Conservation (phyloP, 2,113 vertebrate species). For the Archocentrus centrarchus region DNA sequence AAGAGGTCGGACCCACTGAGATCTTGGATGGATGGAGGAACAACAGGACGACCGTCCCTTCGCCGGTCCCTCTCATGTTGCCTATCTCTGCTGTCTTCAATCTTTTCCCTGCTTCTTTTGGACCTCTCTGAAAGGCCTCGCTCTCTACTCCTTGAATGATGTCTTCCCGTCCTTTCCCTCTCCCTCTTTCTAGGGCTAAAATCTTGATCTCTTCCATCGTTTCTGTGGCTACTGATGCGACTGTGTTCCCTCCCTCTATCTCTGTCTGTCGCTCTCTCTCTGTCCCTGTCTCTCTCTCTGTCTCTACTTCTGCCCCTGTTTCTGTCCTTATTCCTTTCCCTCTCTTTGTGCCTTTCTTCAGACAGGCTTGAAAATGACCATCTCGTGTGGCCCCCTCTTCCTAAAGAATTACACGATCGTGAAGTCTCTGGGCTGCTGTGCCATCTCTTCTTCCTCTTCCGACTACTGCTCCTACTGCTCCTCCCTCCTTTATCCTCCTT, state of each 20-base stretch:
- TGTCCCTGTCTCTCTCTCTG: slow-evolving; percentile 62
- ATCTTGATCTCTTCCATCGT: slow-evolving; percentile 50
- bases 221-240: slow-evolving; percentile 41
- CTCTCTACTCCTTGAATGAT: slow-evolving; percentile 73
- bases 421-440: slow-evolving; percentile 70
- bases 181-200: slow-evolving; percentile 68
- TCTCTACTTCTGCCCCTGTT: slow-evolving; percentile 44
- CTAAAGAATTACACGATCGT: slow-evolving; percentile 57
- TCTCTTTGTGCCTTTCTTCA: slow-evolving; percentile 68
- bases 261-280: background rate
- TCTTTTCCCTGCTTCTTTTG: slow-evolving; percentile 65
- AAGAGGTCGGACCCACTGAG: slow-evolving; percentile 92
- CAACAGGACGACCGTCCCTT: slow-evolving; percentile 84
- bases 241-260: slow-evolving; percentile 45
- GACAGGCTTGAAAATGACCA: slow-evolving; percentile 74
- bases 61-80: slow-evolving; percentile 73
- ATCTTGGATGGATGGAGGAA: slow-evolving; percentile 93
- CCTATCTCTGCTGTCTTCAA: slow-evolving; percentile 46
- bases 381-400: slow-evolving; percentile 42
- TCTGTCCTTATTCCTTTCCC: slow-evolving; percentile 27
- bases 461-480: slow-evolving; percentile 76
- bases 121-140: slow-evolving; percentile 65
- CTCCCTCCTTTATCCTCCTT: slow-evolving; percentile 61
- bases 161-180: slow-evolving; percentile 62
- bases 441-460: slow-evolving; percentile 75